Evolutionary conservation across 2,797 vertebrate species (phyloP).

Genomic region (Crocodylus rhombifer): DNA sequence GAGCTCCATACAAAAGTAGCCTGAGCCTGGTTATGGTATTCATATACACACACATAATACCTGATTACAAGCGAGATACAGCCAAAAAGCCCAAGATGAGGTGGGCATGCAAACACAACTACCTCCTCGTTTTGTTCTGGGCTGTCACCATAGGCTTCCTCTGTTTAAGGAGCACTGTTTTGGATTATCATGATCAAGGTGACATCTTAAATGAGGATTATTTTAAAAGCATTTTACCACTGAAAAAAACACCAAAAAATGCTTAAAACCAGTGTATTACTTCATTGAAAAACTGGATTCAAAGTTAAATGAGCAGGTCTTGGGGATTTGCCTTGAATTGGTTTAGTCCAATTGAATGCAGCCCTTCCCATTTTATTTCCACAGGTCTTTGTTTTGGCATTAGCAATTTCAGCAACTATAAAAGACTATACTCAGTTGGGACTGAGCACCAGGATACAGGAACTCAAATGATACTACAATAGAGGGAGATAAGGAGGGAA

Average conservation of each 20-base stretch:
- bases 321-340: neutral
- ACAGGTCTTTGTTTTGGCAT: fast-evolving
- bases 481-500: neutral
- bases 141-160: neutral
- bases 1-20: neutral
- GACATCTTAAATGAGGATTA: neutral
- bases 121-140: neutral
- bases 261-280: neutral
- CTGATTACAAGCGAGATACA: neutral
- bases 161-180: neutral
- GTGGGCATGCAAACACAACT: neutral
- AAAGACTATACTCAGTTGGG: neutral
- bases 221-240: neutral
- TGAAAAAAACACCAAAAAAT: neutral
- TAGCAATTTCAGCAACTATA: neutral
- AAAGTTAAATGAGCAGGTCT: neutral
- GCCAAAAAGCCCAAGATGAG: neutral
- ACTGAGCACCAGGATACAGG: neutral
- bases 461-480: neutral
- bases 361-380: neutral
- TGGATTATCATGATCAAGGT: neutral
- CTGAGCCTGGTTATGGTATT: fast-evolving
- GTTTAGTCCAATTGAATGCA: neutral
- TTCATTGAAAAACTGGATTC: neutral
- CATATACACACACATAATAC: neutral